Conservation (phyloP, 2,113 vertebrate genomes). For the Dromaius novaehollandiae region DNA sequence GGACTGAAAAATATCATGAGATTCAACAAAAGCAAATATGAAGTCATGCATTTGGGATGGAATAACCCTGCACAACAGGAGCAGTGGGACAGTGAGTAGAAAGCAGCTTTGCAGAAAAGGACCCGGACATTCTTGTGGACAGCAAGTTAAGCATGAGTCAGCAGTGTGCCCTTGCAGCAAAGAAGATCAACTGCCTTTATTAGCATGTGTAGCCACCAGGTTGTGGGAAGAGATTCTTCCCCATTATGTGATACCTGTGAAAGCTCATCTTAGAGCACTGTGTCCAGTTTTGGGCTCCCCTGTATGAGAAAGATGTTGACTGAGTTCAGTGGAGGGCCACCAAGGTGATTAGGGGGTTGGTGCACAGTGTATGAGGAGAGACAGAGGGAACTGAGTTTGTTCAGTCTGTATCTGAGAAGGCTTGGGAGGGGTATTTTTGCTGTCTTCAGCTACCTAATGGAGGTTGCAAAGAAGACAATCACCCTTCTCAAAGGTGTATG, state of each 20-base stretch:
- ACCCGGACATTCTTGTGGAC: not conserved
- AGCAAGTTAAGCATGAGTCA: not conserved
- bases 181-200: not conserved
- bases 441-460: not conserved
- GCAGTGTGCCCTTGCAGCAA: not conserved
- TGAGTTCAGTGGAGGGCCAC: not conserved
- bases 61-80: not conserved
- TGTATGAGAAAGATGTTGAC: not conserved
- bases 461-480: not conserved
- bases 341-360: not conserved
- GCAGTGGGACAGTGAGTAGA: not conserved
- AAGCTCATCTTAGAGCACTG: fast-evolving
- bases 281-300: not conserved
- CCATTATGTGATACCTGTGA: not conserved
- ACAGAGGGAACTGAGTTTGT: not conserved
- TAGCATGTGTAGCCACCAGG: not conserved
- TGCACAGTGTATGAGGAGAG: not conserved
- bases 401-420: not conserved
- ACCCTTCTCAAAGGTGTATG: not conserved
- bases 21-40: not conserved
- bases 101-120: not conserved
- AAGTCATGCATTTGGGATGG: not conserved
- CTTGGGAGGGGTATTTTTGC: not conserved
- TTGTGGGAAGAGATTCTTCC: not conserved
- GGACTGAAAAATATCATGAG: not conserved